Base-by-base conservation (phyloP, 2,797 vertebrate species). In the Phoeniculus purpureus region DNA sequence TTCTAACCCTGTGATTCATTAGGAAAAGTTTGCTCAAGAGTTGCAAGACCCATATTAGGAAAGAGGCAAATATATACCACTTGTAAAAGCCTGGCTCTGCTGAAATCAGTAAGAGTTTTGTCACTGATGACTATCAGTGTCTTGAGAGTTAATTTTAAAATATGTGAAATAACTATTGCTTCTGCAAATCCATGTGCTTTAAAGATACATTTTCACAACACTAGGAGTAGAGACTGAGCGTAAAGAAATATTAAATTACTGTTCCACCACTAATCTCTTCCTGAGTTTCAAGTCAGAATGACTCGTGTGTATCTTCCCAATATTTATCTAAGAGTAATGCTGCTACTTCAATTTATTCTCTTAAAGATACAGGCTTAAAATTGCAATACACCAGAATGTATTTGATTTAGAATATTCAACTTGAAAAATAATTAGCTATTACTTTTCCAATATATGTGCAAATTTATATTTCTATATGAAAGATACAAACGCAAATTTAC, bases 11-110 rank as follows among this genome's bases (percentile, higher is more conserved):
- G 85, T 93, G 92, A 94, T 94, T 93, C 92, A 95, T 93, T 89
- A 94, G 94, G 92, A 95, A 94, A 95, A 94, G 76, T 92, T 95
- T 94, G 80, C 92, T 95, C 90, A 95, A 92, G 84, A 95, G 86
- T 8, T 94, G 81, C 93, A 95, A 96, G 84, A 83, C 37, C 83
- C 90, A 85, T 91, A 91, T 92, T 92, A 94, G 83, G 91, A 92
- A 93, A 94, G 92, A 84, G 50, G 93, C 71, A 89, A 92, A 93
- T 87, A 89, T 18, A 71, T 78, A 67, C 34, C 15, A 12, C 87
- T 92, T 81, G 54, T 79, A 85, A 76, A 92, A 74, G 71, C 31
- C 77, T 88, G 85, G 43, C 50, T 91, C 64, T 78, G 31, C 45
- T 79, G 78, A 89, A 94, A 76, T 86, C 60, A 91, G 67, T 50